Conservation (phyloP, 2,888 invertebrate genomes). For the Chirona hameri region DNA sequence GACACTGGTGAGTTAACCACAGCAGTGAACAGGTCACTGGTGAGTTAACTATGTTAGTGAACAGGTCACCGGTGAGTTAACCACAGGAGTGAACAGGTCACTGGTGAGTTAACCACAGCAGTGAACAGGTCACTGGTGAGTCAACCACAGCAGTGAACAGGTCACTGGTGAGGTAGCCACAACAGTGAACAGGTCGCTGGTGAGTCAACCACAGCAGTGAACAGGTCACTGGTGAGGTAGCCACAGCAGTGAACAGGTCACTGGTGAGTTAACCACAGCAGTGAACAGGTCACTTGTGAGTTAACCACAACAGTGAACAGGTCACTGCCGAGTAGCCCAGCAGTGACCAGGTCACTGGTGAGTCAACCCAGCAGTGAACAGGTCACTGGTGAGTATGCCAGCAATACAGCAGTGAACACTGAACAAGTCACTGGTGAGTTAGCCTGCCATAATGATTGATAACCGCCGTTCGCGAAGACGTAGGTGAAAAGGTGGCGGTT, state of each 20-base stretch:
- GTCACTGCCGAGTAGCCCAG: slow-evolving; percentile 67
- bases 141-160: neutral
- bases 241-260: too few relatives aligned
- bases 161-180: neutral
- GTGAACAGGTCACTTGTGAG: neutral
- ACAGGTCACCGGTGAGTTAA: slow-evolving; percentile 61
- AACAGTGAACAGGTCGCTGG: too few relatives aligned
- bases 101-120: slow-evolving; percentile 42
- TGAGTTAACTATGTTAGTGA: slow-evolving; percentile 88
- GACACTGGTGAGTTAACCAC: neutral
- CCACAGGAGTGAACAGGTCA: too few relatives aligned
- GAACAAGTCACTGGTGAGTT: neutral
- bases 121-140: neutral
- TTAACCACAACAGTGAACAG: too few relatives aligned
- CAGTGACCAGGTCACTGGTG: slow-evolving; percentile 78
- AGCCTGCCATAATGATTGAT: too few relatives aligned
- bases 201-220: too few relatives aligned
- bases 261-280: neutral
- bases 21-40: neutral
- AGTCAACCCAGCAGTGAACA: too few relatives aligned
- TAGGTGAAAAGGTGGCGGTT: too few relatives aligned
- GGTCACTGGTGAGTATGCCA: slow-evolving; percentile 43
- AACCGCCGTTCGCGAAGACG: too few relatives aligned
- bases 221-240: too few relatives aligned
- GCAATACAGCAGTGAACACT: neutral